Evolutionary conservation across 1,140 invertebrate genomes (phyloP), one percentile per base, ranked within the genome.

Genomic region (Bombus picipes): DNA sequence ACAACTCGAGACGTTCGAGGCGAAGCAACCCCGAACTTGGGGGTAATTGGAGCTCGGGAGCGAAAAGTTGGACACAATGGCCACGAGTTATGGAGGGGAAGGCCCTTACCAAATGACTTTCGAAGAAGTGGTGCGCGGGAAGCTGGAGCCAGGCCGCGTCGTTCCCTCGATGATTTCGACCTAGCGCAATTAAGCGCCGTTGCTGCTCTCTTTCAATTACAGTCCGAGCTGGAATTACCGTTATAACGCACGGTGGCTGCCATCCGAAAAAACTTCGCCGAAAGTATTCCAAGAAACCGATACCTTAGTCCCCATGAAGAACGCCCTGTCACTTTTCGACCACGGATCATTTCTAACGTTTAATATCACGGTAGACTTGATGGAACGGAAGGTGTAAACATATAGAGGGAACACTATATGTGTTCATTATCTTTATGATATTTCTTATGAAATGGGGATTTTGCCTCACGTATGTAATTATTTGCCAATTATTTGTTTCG

Each of bases 191-290:
- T 93, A 93, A 92, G 83, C 87, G 86, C 57, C 70, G 74, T 87
- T 80, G 83, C 82, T 90, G 89, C 83, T 89, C 89, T 91, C 91
- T 91, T 91, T 93, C 91, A 92, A 92, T 92, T 92, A 91, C 90
- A 77, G 85, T 76, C 71, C 83, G 85, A 53, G 57, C 39, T 79
- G 75, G 87, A 92, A 91, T 92, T 88, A 89, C 90, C 91, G 90
- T 91, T 92, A 90, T 89, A 91, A 90, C 87, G 89, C 73, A 65
- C 72, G 53, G 92, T 93, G 93, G 62, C 84, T 78, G 68, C 39
- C 65, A 39, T 41, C 72, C 25, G 65, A 75, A 86, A 89, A 88
- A 89, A 89, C 15, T 47, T 71, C 4, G 32, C 77, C 80, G 65
- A 89, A 89, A 87, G 66, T 73, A 83, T 73, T 81, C 80, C 84